Conservation (phyloP, 1,140 invertebrate genomes). For the Drosophila setifemur region DNA sequence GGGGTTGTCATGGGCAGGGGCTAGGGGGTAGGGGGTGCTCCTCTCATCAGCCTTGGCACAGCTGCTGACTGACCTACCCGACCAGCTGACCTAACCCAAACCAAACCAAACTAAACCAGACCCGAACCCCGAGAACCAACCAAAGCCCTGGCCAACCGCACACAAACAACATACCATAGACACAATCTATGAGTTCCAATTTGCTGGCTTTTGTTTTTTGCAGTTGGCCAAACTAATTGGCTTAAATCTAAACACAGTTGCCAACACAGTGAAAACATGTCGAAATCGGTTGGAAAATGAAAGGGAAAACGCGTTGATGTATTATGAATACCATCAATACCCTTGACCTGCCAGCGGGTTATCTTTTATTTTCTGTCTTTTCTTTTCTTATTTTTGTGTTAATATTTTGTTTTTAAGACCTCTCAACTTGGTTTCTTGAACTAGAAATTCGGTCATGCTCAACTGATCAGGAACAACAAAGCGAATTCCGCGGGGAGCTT, state of each 20-base stretch:
- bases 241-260: constrained; percentile 68
- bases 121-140: neutral
- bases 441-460: constrained; percentile 17
- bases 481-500: constrained; percentile 9
- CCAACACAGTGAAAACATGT: constrained; percentile 1
- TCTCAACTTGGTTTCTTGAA: constrained; percentile 7
- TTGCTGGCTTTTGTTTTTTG: constrained; percentile 33
- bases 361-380: too few relatives aligned
- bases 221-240: constrained; percentile 66
- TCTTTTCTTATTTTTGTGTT: too few relatives aligned
- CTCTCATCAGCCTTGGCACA: constrained; percentile 42
- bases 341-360: constrained; percentile 11
- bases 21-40: constrained; percentile 2
- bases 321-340: constrained; percentile 16
- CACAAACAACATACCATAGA: constrained; percentile 53
- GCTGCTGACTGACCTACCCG: constrained; percentile 41
- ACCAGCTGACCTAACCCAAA: constrained; percentile 10
- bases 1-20: constrained; percentile 7
- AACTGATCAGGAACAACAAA: constrained; percentile 35
- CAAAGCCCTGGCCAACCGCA: too few relatives aligned
- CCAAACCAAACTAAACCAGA: constrained; percentile 16
- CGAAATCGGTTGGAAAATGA: constrained; percentile 1
- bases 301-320: neutral
- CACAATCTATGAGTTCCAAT: constrained; percentile 67
- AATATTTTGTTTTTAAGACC: neutral